Percentiles rank a stretch among this genome's conserved stretches.
phyloP scores from a whole-genome alignment of 1,140 invertebrate species.

The Brachionus plicatilis region DNA sequence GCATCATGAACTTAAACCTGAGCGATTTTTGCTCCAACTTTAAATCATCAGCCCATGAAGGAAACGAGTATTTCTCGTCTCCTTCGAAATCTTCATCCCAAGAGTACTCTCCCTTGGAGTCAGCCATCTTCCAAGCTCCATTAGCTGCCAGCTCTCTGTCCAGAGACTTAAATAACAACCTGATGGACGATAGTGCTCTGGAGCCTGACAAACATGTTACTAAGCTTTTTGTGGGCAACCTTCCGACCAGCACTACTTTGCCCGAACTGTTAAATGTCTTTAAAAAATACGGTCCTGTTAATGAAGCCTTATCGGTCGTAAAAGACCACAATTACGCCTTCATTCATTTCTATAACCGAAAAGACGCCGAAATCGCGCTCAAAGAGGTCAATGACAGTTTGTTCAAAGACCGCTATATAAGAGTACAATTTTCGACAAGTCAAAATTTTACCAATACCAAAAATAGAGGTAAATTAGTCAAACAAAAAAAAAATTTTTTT shows the following conservation, averaged over 20 bases:
- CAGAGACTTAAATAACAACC: not conserved
- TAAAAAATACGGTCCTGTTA: slow-evolving; percentile 33
- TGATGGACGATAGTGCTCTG: not conserved
- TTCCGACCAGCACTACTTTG: slow-evolving; percentile 34
- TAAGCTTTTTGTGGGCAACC: slow-evolving; percentile 39
- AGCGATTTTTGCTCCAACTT: not conserved
- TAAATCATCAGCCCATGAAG: not conserved
- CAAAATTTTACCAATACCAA: slow-evolving; percentile 23
- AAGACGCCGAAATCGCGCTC: slow-evolving; percentile 18
- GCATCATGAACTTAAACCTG: not conserved
- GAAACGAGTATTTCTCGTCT: slow-evolving; percentile 11
- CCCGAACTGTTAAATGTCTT: slow-evolving; percentile 23
- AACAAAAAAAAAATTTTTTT: no score
- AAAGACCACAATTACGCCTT: slow-evolving; percentile 39
- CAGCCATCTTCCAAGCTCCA: not conserved
- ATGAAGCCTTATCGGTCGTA: slow-evolving; percentile 20
- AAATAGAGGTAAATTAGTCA: not conserved
- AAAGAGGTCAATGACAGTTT: slow-evolving; percentile 37
- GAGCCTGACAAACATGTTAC: slow-evolving; percentile 6
- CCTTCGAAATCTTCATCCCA: slow-evolving; percentile 25
- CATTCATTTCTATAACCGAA: slow-evolving; percentile 39
- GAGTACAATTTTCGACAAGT: slow-evolving; percentile 40
- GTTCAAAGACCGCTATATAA: slow-evolving; percentile 37
- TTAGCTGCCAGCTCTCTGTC: not conserved
- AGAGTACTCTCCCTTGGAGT: slow-evolving; percentile 18